Evolutionary conservation across 2,888 invertebrate genomes (phyloP).

Genomic region (Coenonympha glycerion): DNA sequence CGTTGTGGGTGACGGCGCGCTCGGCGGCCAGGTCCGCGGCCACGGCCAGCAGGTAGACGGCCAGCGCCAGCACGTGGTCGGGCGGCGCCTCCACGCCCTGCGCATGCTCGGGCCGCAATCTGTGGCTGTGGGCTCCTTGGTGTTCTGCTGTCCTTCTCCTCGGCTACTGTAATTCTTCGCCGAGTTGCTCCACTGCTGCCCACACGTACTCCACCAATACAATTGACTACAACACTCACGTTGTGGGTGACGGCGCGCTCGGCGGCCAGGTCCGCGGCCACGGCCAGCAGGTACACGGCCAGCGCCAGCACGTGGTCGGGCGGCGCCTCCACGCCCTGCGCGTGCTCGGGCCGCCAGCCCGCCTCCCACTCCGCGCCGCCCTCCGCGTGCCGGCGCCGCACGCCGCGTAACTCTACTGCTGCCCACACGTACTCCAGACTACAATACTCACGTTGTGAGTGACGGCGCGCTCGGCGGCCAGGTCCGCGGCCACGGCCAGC

Average conservation of each 20-base stretch:
- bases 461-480: constrained; percentile 45
- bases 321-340: constrained; percentile 44
- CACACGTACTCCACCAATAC: constrained; percentile 78
- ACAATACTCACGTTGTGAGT: constrained; percentile 38
- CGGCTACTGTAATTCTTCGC: constrained; percentile 82
- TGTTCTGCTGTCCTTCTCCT: constrained; percentile 39
- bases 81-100: constrained; percentile 66
- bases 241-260: constrained; percentile 41
- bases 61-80: constrained; percentile 91
- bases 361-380: constrained; percentile 62
- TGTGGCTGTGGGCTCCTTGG: too few relatives aligned
- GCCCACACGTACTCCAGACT: constrained; percentile 80
- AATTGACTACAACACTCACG: too few relatives aligned
- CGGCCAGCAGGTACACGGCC: constrained; percentile 89
- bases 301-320: constrained; percentile 93
- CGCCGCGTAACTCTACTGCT: constrained; percentile 88
- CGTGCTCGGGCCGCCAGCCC: constrained; percentile 74
- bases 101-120: constrained; percentile 77
- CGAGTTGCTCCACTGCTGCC: constrained; percentile 89
- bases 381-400: constrained; percentile 70
- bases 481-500: constrained; percentile 85
- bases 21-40: constrained; percentile 77
- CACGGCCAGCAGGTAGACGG: constrained; percentile 90
- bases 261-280: constrained; percentile 78
- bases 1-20: constrained; percentile 38